Conservation (phyloP, 2,797 vertebrate species). For the Peromyscus melanophrys region DNA sequence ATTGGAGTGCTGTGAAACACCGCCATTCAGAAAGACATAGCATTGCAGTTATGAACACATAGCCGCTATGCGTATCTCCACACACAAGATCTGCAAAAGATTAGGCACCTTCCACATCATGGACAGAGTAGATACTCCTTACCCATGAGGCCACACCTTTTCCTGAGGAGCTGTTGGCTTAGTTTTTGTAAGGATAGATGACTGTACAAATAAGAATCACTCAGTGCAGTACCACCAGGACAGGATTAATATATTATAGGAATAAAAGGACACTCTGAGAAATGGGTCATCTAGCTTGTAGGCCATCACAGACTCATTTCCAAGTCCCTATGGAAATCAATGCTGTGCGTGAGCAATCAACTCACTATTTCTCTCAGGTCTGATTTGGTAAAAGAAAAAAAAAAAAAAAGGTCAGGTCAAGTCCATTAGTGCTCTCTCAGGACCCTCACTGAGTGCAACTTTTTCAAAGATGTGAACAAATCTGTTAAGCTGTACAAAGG, state of each 20-base stretch:
- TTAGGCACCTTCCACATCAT: not conserved
- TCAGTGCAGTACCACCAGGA: not conserved
- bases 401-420: no score
- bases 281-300: no score
- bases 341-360: not conserved
- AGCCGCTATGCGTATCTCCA: not conserved
- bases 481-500: not conserved
- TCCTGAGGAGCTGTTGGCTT: not conserved
- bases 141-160: not conserved
- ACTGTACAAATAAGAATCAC: not conserved
- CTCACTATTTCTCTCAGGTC: not conserved
- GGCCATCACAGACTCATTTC: not conserved
- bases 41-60: no score
- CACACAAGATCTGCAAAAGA: not conserved
- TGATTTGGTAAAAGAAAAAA: not conserved
- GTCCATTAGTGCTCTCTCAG: no score
- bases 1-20: not conserved
- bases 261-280: not conserved
- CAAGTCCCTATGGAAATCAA: not conserved
- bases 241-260: not conserved
- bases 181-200: not conserved
- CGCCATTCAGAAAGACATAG: no score
- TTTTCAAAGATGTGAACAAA: not conserved
- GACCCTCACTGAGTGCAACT: not conserved
- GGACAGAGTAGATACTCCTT: not conserved